phyloP scores from a whole-genome alignment of 2,113 vertebrate species.

The Malurus cyaneus region DNA sequence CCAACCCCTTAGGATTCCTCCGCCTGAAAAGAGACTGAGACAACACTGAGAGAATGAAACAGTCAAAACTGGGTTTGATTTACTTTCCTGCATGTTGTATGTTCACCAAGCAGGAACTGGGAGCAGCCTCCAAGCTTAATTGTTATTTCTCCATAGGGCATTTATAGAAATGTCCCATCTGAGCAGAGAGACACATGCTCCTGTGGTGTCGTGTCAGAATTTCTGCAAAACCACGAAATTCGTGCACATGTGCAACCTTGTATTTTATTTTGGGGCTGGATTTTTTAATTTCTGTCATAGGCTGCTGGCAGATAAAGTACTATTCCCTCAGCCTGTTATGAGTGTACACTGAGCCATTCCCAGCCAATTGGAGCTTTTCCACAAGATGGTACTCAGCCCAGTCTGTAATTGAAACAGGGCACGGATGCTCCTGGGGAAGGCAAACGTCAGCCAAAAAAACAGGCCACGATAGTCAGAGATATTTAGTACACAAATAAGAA shows the following conservation, averaged over 20 bases:
- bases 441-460: neutral
- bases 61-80: neutral
- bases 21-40: neutral
- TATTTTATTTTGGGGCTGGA: neutral
- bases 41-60: neutral
- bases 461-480: constrained; percentile 43
- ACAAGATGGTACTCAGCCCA: constrained; percentile 32
- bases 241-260: neutral
- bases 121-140: neutral
- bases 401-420: constrained; percentile 50
- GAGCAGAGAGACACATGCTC: accelerated
- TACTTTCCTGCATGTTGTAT: neutral
- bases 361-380: constrained; percentile 52
- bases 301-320: neutral
- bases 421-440: neutral
- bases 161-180: neutral
- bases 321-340: neutral
- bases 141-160: neutral
- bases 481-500: constrained; percentile 70
- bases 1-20: neutral
- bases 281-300: neutral
- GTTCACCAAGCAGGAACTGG: neutral
- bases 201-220: neutral
- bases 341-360: neutral
- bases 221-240: neutral